A percentile compares a stretch with the other conserved stretches of the same genome.
Conservation (phyloP, 2,888 invertebrate genomes). For the Tetranychus truncatus region DNA sequence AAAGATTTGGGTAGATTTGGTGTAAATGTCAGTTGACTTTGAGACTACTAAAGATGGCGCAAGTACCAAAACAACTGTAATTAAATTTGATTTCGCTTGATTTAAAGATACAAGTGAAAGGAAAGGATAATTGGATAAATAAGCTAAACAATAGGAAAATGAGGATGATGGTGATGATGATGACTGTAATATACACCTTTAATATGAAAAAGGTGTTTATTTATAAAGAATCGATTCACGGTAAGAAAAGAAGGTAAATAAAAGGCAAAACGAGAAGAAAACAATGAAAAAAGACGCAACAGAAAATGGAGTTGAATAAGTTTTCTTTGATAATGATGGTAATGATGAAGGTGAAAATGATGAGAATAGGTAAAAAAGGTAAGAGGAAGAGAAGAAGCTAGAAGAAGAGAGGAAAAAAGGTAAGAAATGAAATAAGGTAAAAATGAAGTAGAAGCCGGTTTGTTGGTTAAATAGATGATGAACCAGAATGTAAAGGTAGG, state of each 20-base stretch:
- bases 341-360: neutral
- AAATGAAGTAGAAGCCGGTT: neutral
- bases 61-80: too few species aligned
- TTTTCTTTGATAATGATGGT: neutral
- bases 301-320: neutral
- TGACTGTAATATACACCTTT: neutral
- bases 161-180: neutral
- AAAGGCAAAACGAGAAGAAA: neutral
- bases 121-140: neutral
- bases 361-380: neutral
- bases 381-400: neutral
- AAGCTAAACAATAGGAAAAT: neutral
- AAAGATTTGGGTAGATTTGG: too few species aligned
- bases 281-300: neutral
- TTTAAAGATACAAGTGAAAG: neutral
- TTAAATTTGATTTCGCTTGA: too few species aligned
- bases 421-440: neutral
- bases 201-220: neutral
- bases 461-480: neutral
- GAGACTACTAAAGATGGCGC: too few species aligned
- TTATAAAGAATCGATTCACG: neutral
- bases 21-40: too few species aligned
- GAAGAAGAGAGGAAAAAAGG: neutral
- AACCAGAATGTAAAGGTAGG: neutral
- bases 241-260: neutral